Base-by-base conservation (phyloP, 2,797 vertebrate species). In the Paedocypris micromegethes region DNA sequence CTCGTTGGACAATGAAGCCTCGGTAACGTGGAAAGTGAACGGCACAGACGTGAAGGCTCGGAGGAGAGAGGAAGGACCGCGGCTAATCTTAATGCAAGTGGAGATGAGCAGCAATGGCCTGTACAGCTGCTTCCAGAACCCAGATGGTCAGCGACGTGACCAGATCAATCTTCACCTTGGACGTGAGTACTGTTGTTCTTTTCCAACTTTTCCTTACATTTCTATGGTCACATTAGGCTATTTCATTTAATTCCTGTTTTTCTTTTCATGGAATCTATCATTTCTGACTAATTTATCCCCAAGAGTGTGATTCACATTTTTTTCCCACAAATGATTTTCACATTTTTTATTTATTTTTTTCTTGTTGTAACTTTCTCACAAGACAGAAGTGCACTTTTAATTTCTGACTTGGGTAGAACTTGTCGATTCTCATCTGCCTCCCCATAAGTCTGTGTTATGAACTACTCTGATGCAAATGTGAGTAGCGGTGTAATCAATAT, bases 111-210 rank as follows among this genome's bases (percentile, higher is more conserved):
- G 91, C 77, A 96, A 89, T 0, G 96, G 95, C 49, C 91, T 93
- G 66, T 99, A 99, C 69, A 92, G 90, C 86, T 99, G 96, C 87
- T 98, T 97, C 41, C 93, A 96, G 82, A 92, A 94, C 58, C 90
- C 94, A 0, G 88, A 92, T 3, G 96, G 93, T 84, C 93, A 94
- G 72, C 90, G 92, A 7, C 91, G 86, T 0, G 93, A 99, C 82
- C 93, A 94, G 82, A 93, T 95, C 82, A 73, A 74, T 78, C 91
- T 98, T 41, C 89, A 87, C 56, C 88, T 96, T 51, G 96, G 96
- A 81, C 82, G 96, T 98, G 80, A 98, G 96, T 95, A 82, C 47
- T 70, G 40, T 45, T 50, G 56, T 64, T 56, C 74, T 69, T 37
- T 7, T 48, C 41, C 1, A 2, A 39, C 59, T 46, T 53, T 3